These are phyloP conservation scores for Brachylomia viminalis DNA, from an alignment of 2,888 invertebrate species.

Conservation along the genomic window DNA sequence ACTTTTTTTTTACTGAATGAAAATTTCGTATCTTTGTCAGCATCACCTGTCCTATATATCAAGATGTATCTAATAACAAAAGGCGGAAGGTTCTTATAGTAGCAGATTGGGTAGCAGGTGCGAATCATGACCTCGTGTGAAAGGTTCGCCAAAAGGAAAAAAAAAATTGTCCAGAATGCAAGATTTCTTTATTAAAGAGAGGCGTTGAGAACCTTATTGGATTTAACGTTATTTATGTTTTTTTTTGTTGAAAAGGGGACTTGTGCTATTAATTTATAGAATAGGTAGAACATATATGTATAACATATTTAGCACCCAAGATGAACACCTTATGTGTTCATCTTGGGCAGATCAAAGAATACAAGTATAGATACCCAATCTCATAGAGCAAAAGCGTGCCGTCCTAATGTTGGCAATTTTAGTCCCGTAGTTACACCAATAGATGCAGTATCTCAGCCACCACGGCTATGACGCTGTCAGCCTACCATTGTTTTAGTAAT, in stretches of 20 bases:
- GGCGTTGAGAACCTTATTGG: neutral
- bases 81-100: constrained; percentile 11
- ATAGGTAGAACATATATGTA: too few relatives aligned
- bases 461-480: too few relatives aligned
- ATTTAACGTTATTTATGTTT: constrained; percentile 10
- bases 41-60: constrained; percentile 42
- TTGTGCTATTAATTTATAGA: neutral
- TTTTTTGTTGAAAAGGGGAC: neutral
- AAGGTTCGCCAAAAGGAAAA: constrained; percentile 26
- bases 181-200: constrained; percentile 44
- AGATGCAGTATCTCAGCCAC: too few relatives aligned
- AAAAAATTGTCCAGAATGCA: constrained; percentile 22
- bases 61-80: constrained; percentile 46
- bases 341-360: too few relatives aligned
- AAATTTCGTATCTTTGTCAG: constrained; percentile 23
- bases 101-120: constrained; percentile 51
- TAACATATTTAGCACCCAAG: too few relatives aligned
- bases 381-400: too few relatives aligned
- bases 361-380: too few relatives aligned
- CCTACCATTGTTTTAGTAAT: too few relatives aligned
- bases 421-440: too few relatives aligned
- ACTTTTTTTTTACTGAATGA: neutral
- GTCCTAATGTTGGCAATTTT: too few relatives aligned
- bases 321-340: too few relatives aligned
- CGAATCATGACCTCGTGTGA: constrained; percentile 38